These are phyloP conservation scores for Pseudeuparius sepicola DNA, from an alignment of 2,888 invertebrate species.

Conservation along the genomic window DNA sequence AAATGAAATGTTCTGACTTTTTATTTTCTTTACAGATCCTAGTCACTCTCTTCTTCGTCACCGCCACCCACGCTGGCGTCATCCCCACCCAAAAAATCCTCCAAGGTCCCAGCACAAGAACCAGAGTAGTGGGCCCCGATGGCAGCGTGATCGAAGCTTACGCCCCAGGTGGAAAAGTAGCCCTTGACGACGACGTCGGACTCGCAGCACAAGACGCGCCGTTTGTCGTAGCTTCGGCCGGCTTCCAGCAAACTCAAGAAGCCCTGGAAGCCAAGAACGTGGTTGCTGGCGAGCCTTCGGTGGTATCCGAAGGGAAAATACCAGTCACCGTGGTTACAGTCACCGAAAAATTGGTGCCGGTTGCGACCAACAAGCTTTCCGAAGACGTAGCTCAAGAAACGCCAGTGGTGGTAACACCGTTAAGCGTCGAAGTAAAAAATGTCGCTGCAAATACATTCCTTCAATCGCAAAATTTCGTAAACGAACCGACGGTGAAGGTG, in stretches of 20 bases:
- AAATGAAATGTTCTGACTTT: not conserved
- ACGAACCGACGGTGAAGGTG: too few species aligned
- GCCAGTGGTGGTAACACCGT: not conserved
- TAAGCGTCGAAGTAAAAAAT: not conserved
- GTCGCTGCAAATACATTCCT: too few species aligned
- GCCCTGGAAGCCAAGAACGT: not conserved
- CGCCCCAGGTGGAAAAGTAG: constrained; percentile 24
- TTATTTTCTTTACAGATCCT: constrained; percentile 7
- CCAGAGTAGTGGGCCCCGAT: constrained; percentile 26
- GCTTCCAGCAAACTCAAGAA: constrained; percentile 8
- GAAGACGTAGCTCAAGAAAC: constrained; percentile 3
- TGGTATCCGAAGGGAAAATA: too few species aligned
- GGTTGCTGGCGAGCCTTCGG: constrained; percentile 7
- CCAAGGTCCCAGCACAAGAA: constrained; percentile 26
- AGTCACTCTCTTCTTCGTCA: constrained; percentile 10
- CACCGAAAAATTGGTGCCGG: too few species aligned
- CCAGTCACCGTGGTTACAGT: too few species aligned
- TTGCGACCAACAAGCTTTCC: too few species aligned
- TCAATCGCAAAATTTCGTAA: too few species aligned
- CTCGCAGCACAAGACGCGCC: constrained; percentile 16
- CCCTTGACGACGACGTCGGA: constrained; percentile 16
- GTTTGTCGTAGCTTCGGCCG: constrained; percentile 15
- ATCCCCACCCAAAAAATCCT: constrained; percentile 19
- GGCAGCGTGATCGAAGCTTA: constrained; percentile 24
- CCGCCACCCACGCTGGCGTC: constrained; percentile 18